Evolutionary conservation across 1,140 invertebrate species (phyloP).

Genomic region (Grapholita molesta): DNA sequence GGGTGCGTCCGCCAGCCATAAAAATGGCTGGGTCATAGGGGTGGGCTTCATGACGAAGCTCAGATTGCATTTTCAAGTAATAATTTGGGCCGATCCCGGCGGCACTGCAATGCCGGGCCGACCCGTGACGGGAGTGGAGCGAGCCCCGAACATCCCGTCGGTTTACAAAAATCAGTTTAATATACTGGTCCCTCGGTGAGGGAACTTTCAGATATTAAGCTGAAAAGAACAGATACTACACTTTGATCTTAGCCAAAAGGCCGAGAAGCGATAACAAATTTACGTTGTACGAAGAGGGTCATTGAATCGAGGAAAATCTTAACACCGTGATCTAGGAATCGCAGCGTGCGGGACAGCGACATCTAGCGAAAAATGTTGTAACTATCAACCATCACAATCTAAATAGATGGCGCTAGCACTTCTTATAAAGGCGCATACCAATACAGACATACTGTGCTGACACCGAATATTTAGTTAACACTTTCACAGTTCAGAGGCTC

Average conservation of each 20-base stretch:
- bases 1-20: no score
- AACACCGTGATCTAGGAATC: background rate
- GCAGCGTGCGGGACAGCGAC: background rate
- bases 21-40: no score
- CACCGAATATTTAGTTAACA: no score
- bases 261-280: background rate
- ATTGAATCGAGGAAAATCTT: background rate
- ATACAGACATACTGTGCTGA: no score
- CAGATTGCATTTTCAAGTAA: background rate
- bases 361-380: background rate
- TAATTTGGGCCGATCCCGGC: background rate
- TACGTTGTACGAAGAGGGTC: background rate
- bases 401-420: background rate
- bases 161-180: slow-evolving; percentile 3
- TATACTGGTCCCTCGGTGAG: background rate
- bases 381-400: background rate
- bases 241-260: slow-evolving; percentile 1
- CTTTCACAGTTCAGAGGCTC: no score
- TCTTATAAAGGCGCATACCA: background rate
- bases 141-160: slow-evolving; percentile 1
- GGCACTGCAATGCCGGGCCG: slow-evolving; percentile 1
- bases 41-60: no score
- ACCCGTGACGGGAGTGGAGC: slow-evolving; percentile 1
- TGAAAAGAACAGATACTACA: background rate
- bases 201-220: slow-evolving; percentile 2